Evolutionary conservation across 2,113 vertebrate genomes (phyloP).

Genomic region (Oxyura jamaicensis): DNA sequence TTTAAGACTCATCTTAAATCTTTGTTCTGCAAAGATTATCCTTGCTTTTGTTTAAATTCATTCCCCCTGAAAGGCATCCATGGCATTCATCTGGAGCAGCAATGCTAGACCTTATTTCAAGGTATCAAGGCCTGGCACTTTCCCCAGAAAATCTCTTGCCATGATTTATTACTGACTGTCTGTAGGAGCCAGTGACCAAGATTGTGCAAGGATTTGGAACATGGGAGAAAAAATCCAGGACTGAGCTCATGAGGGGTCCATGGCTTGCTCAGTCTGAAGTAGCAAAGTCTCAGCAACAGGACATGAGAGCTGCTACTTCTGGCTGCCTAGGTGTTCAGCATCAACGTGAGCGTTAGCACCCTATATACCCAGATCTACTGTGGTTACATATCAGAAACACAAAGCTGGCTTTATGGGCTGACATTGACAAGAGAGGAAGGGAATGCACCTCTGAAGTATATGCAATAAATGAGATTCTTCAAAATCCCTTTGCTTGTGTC

Average conservation of each 20-base stretch:
- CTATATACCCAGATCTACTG: neutral
- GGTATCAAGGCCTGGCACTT: neutral
- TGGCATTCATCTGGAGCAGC: neutral
- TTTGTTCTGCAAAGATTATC: neutral
- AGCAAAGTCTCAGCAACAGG: neutral
- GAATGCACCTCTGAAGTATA: neutral
- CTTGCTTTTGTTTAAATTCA: neutral
- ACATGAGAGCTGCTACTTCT: constrained; percentile 37
- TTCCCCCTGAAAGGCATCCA: neutral
- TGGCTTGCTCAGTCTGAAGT: neutral
- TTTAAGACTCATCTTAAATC: neutral
- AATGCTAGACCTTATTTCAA: neutral
- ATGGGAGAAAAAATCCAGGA: neutral
- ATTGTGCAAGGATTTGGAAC: neutral
- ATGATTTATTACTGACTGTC: neutral
- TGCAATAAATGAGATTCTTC: neutral
- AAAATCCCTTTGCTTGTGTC: neutral
- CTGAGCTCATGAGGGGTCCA: neutral
- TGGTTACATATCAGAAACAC: neutral
- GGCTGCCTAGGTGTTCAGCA: neutral
- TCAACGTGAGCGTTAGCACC: neutral
- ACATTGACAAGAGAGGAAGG: neutral
- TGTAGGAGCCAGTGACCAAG: neutral
- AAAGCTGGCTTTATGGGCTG: neutral
- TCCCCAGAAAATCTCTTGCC: neutral